Evolutionary conservation across 2,113 vertebrate species (phyloP).

Genomic region (Heliornis fulica): DNA sequence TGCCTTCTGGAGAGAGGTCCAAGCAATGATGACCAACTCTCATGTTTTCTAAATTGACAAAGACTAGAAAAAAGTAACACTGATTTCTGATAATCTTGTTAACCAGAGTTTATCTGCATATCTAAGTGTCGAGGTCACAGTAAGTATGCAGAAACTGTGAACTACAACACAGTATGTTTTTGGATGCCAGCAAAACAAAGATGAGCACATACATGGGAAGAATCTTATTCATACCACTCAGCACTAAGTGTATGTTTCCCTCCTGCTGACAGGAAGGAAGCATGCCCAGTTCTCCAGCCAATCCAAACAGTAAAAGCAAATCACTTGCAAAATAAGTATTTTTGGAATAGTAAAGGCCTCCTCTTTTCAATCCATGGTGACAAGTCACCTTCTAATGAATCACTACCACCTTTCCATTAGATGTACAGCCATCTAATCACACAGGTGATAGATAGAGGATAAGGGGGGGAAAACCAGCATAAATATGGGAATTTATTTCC

Average conservation of each 20-base stretch:
- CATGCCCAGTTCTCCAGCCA: neutral
- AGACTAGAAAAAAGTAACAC: neutral
- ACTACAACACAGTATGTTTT: neutral
- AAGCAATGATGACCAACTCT: neutral
- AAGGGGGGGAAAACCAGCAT: neutral
- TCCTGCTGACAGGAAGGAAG: neutral
- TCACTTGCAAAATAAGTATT: neutral
- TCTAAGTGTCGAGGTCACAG: neutral
- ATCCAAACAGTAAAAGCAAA: neutral
- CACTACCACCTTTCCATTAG: neutral
- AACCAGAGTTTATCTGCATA: neutral
- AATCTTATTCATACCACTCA: neutral
- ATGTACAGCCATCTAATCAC: neutral
- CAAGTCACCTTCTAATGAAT: neutral
- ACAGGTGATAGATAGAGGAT: accelerated
- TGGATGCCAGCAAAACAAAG: neutral
- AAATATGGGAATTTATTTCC: neutral
- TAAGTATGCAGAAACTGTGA: neutral
- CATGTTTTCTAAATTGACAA: neutral
- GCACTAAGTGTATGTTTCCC: neutral
- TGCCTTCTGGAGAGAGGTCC: neutral
- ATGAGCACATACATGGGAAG: accelerated
- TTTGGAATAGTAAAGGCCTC: neutral
- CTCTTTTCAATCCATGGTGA: neutral
- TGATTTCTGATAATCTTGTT: neutral